A percentile compares a stretch with the other conserved stretches of the same genome.
These are phyloP conservation scores for Eulimnadia texana DNA, from an alignment of 1,140 invertebrate species.

Conservation along the genomic window DNA sequence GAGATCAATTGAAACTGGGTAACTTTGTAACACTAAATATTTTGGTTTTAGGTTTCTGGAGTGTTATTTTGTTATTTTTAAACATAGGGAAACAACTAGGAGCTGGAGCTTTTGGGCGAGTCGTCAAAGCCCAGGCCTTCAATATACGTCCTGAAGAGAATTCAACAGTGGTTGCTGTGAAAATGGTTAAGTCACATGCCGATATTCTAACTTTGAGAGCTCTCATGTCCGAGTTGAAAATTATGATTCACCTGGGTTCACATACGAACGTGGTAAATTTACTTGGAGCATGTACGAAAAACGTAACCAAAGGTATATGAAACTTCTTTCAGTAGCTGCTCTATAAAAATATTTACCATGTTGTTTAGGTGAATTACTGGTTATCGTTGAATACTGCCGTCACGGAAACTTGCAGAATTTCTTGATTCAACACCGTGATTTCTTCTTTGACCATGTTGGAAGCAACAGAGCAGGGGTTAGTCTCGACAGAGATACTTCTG, in stretches of 20 bases:
- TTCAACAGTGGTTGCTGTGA: conserved; percentile 59
- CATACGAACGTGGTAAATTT: conserved; percentile 91
- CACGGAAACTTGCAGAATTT: conserved; percentile 34
- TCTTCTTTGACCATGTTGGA: conserved; percentile 26
- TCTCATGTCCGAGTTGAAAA: conserved; percentile 80
- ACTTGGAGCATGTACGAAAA: conserved; percentile 80
- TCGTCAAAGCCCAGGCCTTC: conserved; percentile 69
- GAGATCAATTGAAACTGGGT: conserved; percentile 69
- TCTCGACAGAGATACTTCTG: too few species aligned
- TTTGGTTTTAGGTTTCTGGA: too few species aligned
- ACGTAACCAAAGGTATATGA: conserved; percentile 62
- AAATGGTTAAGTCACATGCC: conserved; percentile 64
- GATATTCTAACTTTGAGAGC: conserved; percentile 59
- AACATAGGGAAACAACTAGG: conserved; percentile 60
- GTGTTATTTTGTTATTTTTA: too few species aligned
- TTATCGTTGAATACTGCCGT: conserved; percentile 36
- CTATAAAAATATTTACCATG: neutral
- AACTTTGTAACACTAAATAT: conserved; percentile 20
- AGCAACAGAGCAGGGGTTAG: conserved; percentile 18
- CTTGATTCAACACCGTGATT: conserved; percentile 26
- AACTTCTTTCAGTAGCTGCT: neutral
- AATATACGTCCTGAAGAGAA: conserved; percentile 58
- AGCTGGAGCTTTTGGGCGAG: conserved; percentile 81
- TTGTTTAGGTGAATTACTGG: conserved; percentile 25
- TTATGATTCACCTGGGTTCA: conserved; percentile 87